These are phyloP conservation scores for Grapholita molesta DNA, from an alignment of 1,140 invertebrate genomes.

Conservation along the genomic window DNA sequence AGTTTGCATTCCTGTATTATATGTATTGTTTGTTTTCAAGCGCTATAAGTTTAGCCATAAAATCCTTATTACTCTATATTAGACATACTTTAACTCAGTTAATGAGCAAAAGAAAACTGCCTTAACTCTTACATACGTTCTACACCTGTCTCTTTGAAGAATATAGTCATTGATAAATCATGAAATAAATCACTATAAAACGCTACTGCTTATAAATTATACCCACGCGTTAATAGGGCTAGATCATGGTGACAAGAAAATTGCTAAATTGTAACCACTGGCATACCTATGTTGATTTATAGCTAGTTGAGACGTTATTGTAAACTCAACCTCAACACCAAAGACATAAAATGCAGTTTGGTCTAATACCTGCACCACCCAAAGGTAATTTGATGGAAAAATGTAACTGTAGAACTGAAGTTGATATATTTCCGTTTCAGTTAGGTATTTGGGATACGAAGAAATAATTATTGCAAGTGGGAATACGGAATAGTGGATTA, in stretches of 20 bases:
- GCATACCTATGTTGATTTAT: conserved; percentile 57
- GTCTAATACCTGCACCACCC: not conserved
- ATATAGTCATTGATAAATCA: not conserved
- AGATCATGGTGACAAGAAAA: conserved; percentile 64
- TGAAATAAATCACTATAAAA: not conserved
- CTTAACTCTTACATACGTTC: not conserved
- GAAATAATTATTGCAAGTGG: conserved; percentile 29
- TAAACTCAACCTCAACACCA: conserved; percentile 30
- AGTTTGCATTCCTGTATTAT: no score
- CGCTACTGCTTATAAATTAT: conserved; percentile 24
- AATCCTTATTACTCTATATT: no score
- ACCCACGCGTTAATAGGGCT: conserved; percentile 37
- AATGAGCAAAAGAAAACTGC: no score
- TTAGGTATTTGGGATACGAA: conserved; percentile 34
- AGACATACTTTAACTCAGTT: no score
- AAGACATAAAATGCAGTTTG: conserved; percentile 26
- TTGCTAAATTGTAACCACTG: conserved; percentile 61
- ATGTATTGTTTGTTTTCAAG: no score
- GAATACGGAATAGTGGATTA: not conserved
- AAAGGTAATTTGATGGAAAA: conserved; percentile 44
- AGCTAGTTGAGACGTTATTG: conserved; percentile 8
- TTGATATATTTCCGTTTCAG: conserved; percentile 50
- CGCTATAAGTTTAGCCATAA: no score
- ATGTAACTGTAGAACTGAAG: conserved; percentile 49
- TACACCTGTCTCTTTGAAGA: not conserved